phyloP scores from a whole-genome alignment of 2,888 invertebrate species.

The Netelia melanura region DNA sequence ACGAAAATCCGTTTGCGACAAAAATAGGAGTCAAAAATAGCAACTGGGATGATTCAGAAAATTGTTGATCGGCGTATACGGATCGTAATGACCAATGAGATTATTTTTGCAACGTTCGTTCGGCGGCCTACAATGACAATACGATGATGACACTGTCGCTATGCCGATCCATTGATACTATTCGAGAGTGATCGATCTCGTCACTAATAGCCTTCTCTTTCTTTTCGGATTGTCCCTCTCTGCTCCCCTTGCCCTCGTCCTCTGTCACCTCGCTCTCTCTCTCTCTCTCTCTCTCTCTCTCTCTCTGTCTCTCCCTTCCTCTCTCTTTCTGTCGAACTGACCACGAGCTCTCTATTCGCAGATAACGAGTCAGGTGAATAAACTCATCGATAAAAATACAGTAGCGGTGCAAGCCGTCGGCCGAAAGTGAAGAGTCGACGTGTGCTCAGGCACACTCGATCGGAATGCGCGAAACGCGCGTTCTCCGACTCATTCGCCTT shows the following conservation, averaged over 20 bases:
- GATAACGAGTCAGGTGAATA: conserved; percentile 82
- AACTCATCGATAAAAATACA: conserved; percentile 83
- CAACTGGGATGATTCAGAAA: conserved; percentile 13
- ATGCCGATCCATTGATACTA: conserved; percentile 48
- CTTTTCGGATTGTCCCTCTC: conserved; percentile 16
- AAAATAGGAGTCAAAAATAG: conserved; percentile 10
- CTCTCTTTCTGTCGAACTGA: background rate
- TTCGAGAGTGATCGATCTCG: conserved; percentile 40
- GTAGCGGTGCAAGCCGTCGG: conserved; percentile 72
- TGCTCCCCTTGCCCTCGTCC: background rate
- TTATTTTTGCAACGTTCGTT: conserved; percentile 40
- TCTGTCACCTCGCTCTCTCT: background rate
- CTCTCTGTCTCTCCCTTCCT: conserved; percentile 5
- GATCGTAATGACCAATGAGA: conserved; percentile 28
- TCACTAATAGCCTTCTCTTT: conserved; percentile 42
- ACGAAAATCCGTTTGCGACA: background rate
- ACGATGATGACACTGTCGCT: conserved; percentile 47
- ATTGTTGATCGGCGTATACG: background rate
- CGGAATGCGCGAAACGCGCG: conserved; percentile 68
- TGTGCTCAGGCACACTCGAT: conserved; percentile 74
- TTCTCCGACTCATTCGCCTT: conserved; percentile 45
- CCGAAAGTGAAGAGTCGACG: conserved; percentile 67
- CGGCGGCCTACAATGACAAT: conserved; percentile 42
- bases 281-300: conserved; percentile 1
- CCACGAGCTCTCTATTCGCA: conserved; percentile 72